Evolutionary conservation across 2,888 invertebrate species (phyloP).

Genomic region (Caenorhabditis sp.): DNA sequence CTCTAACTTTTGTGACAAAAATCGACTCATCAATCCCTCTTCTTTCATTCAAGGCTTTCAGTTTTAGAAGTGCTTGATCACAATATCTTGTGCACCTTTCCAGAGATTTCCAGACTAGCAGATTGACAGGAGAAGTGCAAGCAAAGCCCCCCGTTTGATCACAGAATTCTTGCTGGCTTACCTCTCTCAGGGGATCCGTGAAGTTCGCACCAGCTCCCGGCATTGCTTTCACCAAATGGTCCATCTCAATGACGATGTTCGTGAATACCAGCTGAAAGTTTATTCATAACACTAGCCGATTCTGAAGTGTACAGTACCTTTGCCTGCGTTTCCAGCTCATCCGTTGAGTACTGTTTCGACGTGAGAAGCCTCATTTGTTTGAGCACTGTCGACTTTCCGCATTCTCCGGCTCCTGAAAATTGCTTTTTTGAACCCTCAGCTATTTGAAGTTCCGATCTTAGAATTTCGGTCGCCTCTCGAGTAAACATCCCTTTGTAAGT

Average conservation of each 20-base stretch:
- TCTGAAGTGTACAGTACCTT: constrained; percentile 60
- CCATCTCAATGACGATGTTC: constrained; percentile 81
- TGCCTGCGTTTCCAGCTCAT: constrained; percentile 67
- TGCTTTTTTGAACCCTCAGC: not conserved
- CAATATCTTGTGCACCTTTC: not conserved
- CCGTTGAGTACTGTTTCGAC: constrained; percentile 75
- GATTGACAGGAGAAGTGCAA: not conserved
- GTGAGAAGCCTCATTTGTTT: constrained; percentile 82
- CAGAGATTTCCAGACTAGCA: not conserved
- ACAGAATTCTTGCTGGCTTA: too few species aligned
- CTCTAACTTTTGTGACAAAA: not conserved
- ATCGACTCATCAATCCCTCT: too few species aligned
- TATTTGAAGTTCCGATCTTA: not conserved
- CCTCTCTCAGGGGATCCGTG: constrained; percentile 71
- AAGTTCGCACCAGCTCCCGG: constrained; percentile 72
- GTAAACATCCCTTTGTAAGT: too few species aligned
- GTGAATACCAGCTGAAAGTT: constrained; percentile 75
- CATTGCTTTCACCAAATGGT: constrained; percentile 77
- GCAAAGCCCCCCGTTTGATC: too few species aligned
- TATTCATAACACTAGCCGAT: not conserved
- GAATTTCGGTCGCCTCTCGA: not conserved
- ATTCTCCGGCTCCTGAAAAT: constrained; percentile 80
- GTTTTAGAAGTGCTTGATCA: too few species aligned
- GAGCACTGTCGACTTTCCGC: constrained; percentile 81
- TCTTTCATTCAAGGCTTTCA: too few species aligned